Percentiles rank a stretch among this genome's conserved stretches.
Conservation (phyloP, 2,797 vertebrate genomes). For the Neosilurus mollespiculum region DNA sequence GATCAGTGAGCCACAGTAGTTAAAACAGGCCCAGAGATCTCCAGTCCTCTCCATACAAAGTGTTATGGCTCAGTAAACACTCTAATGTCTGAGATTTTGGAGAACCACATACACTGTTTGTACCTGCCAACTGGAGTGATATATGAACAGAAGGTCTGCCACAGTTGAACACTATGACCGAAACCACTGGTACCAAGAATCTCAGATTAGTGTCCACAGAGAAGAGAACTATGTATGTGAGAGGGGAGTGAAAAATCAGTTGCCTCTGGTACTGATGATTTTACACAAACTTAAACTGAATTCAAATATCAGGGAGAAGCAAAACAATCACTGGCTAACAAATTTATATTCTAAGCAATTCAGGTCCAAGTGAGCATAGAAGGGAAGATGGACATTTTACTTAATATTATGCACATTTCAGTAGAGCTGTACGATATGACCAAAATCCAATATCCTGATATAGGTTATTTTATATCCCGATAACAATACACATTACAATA, state of each 20-base stretch:
- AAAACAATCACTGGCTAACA: slow-evolving; percentile 11
- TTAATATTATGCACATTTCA: too few species aligned
- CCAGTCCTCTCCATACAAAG: slow-evolving; percentile 26
- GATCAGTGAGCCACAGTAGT: slow-evolving; percentile 23
- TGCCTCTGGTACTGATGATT: background rate
- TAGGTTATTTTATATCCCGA: too few species aligned
- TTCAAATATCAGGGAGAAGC: slow-evolving; percentile 32
- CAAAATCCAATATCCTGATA: too few species aligned
- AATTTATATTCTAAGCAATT: slow-evolving; percentile 25
- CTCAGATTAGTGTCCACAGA: slow-evolving; percentile 41
- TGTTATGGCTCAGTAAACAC: slow-evolving; percentile 29
- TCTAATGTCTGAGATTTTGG: slow-evolving; percentile 47
- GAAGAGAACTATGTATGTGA: slow-evolving; percentile 3
- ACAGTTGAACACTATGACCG: slow-evolving; percentile 48
- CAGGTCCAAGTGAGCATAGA: background rate
- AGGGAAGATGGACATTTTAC: background rate
- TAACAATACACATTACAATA: too few species aligned
- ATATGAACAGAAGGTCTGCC: slow-evolving; percentile 51
- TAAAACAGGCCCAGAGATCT: slow-evolving; percentile 37
- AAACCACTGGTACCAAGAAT: slow-evolving; percentile 42
- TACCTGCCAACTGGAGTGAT: slow-evolving; percentile 56
- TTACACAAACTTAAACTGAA: slow-evolving; percentile 20
- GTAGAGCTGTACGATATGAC: too few species aligned
- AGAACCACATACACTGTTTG: slow-evolving; percentile 42
- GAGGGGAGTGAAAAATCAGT: background rate